Evolutionary conservation across 1,140 invertebrate genomes (phyloP).

Genomic region (Oppia nitens): DNA sequence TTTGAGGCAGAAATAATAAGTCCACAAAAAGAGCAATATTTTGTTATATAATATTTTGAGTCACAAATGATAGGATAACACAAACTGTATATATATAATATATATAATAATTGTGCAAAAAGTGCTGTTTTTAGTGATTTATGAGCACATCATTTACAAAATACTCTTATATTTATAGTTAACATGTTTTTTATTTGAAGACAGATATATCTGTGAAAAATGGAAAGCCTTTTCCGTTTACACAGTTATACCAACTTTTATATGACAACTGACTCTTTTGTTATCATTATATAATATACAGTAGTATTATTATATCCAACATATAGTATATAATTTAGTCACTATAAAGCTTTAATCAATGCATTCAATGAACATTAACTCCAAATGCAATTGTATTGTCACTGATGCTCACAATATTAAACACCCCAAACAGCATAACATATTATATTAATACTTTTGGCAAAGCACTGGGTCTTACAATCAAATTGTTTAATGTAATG

Average conservation of each 20-base stretch:
- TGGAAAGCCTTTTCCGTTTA: neutral
- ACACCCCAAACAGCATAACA: no score
- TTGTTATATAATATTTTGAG: neutral
- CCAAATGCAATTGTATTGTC: no score
- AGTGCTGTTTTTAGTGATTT: neutral
- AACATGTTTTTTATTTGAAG: neutral
- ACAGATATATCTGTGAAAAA: neutral
- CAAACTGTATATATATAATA: neutral
- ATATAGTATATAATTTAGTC: no score
- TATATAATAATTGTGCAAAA: neutral
- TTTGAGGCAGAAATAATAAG: neutral
- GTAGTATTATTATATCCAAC: neutral
- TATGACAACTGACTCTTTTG: neutral
- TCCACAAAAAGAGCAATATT: neutral
- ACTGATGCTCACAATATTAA: no score
- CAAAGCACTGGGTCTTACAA: no score
- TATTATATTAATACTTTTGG: no score
- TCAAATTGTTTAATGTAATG: no score
- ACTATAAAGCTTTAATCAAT: neutral
- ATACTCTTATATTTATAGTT: neutral
- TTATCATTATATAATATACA: neutral
- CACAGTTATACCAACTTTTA: neutral
- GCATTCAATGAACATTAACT: neutral
- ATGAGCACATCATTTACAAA: neutral
- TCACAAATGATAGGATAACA: neutral